These are phyloP conservation scores for Ophioninae sp. DNA, from an alignment of 2,888 invertebrate species.

Conservation along the genomic window DNA sequence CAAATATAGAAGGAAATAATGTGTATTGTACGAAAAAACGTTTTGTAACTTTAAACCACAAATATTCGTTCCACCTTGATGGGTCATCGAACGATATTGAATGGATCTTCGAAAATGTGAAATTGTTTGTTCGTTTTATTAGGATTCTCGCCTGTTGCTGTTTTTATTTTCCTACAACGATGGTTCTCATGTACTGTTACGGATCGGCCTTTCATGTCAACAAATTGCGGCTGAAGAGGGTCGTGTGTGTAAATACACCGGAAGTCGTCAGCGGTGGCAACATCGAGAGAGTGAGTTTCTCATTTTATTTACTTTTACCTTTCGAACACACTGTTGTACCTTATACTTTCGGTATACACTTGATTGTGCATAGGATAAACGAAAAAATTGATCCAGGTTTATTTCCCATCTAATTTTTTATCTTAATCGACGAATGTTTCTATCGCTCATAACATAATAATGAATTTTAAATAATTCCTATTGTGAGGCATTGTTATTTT, in stretches of 20 bases:
- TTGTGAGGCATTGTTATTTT: too few species aligned
- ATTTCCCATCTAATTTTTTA: neutral
- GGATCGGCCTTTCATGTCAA: constrained; percentile 95
- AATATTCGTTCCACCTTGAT: neutral
- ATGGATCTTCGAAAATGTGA: neutral
- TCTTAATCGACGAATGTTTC: too few species aligned
- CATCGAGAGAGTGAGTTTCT: constrained; percentile 82
- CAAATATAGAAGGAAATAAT: neutral
- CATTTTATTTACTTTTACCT: neutral
- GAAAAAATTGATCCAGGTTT: neutral
- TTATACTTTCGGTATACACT: too few species aligned
- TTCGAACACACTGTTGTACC: neutral
- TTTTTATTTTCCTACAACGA: constrained; percentile 94
- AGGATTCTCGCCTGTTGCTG: constrained; percentile 93
- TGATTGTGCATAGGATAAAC: neutral
- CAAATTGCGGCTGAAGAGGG: constrained; percentile 87
- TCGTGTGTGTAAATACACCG: constrained; percentile 81
- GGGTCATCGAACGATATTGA: neutral
- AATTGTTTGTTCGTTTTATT: constrained; percentile 1
- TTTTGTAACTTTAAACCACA: too few species aligned
- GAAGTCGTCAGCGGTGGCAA: constrained; percentile 81
- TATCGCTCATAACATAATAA: too few species aligned
- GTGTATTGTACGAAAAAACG: neutral
- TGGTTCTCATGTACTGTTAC: constrained; percentile 96
- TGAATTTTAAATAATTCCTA: too few species aligned